Evolutionary conservation across 2,113 vertebrate genomes (phyloP).

Genomic region (Trochalopteron elliotii): DNA sequence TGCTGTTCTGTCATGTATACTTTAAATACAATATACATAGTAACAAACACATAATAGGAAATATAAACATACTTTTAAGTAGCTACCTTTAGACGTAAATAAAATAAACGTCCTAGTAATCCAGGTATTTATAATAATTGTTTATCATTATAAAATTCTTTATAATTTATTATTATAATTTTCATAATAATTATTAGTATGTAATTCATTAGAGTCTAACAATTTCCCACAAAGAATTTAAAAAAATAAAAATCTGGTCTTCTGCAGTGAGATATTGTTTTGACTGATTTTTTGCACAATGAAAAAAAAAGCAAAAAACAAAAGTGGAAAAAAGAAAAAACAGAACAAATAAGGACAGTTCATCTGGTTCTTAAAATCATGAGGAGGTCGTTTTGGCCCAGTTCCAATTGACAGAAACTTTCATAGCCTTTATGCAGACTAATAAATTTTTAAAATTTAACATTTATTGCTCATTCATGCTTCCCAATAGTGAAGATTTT

Average conservation of each 20-base stretch:
- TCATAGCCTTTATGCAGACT: not conserved
- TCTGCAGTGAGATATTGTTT: not conserved
- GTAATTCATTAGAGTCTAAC: not conserved
- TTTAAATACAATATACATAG: not conserved
- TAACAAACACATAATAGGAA: not conserved
- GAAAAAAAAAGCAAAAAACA: accelerated
- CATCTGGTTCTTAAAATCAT: not conserved
- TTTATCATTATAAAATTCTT: not conserved
- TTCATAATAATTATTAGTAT: not conserved
- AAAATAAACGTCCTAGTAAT: not conserved
- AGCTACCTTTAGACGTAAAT: not conserved
- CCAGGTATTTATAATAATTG: not conserved
- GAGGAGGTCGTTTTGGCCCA: not conserved
- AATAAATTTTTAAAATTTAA: not conserved
- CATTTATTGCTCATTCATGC: not conserved
- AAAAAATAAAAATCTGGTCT: not conserved
- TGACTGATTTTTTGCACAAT: not conserved
- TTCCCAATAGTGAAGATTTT: not conserved
- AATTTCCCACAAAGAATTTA: not conserved
- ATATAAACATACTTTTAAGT: not conserved
- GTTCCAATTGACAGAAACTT: not conserved
- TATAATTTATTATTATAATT: not conserved
- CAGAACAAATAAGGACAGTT: not conserved
- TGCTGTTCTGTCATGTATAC: not conserved
- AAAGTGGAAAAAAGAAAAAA: accelerated